Evolutionary conservation across 2,888 invertebrate genomes (phyloP).

Genomic region (Xestia sexstrigata): DNA sequence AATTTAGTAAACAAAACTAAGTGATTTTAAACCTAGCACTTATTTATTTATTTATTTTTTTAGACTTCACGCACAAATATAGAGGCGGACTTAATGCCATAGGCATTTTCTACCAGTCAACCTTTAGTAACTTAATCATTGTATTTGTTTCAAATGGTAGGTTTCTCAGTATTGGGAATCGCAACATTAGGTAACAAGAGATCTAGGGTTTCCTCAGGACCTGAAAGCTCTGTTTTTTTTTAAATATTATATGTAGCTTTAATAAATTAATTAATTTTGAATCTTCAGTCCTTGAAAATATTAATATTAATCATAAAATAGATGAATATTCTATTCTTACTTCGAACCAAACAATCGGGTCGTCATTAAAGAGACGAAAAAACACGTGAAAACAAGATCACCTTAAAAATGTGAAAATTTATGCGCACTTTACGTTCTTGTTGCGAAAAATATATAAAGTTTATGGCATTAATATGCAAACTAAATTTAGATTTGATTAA

Average conservation of each 20-base stretch:
- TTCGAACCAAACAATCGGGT: background rate
- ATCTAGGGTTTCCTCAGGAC: background rate
- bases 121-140: too few species aligned
- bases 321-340: background rate
- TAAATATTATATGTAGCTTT: too few species aligned
- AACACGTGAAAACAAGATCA: background rate
- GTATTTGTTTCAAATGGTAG: background rate
- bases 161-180: background rate
- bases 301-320: background rate
- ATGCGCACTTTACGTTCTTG: background rate
- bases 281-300: background rate
- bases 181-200: background rate
- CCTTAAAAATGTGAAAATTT: background rate
- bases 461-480: slow-evolving; percentile 14
- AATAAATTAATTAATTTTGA: background rate
- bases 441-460: background rate
- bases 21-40: background rate
- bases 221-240: background rate
- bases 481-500: slow-evolving; percentile 10
- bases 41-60: too few species aligned
- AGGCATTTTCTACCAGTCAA: too few species aligned
- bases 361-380: background rate
- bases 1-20: background rate
- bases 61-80: too few species aligned
- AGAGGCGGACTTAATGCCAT: too few species aligned